Evolutionary conservation across 2,113 vertebrate genomes (phyloP), one percentile per base, ranked within the genome.

Genomic region (Parus major): DNA sequence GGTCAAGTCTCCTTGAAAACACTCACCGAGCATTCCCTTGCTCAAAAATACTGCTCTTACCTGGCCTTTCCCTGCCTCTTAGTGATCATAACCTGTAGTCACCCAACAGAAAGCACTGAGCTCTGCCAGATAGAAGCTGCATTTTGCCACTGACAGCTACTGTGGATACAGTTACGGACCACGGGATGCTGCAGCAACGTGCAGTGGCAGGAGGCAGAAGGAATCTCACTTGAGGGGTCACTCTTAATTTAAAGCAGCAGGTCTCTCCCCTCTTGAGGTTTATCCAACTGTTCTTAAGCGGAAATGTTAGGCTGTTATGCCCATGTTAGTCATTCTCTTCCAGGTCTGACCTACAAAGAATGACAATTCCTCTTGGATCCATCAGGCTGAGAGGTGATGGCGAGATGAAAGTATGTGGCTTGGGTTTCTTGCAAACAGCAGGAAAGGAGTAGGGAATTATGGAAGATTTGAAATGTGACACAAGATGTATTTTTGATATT

Each of bases 151-250:
- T 50, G 29, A 47, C 21, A 46, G 27, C 27, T 80, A 50, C 13
- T n/a, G 2, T 5, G n/a, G 60, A 59, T 6, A 3, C 33, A 50
- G 11, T 0, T 4, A 70, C 3, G 11, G 23, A 35, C 39, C 52
- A 42, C 0, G 0, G 47, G 27, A 53, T 60, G 29, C 80, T 23
- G 44, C 49, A 64, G 53, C 47, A 81, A 42, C 0, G 0, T 31
- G n/a, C 8, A 25, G 42, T 9, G 36, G 44, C 65, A 81, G 36
- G 20, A 82, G 25, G 36, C 24, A 85, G 23, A 65, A 77, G 39
- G 20, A 49, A 52, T 44, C 57, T 52, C 61, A 36, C 52, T 66
- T 44, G 35, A 77, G 31, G 27, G 42, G 55, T 12, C 47, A 46
- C 7, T 36, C 44, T 50, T 33, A 27, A 53, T 55, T 59, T 64